These are phyloP conservation scores for Calephelis virginiensis DNA, from an alignment of 1,140 invertebrate genomes.

Conservation along the genomic window DNA sequence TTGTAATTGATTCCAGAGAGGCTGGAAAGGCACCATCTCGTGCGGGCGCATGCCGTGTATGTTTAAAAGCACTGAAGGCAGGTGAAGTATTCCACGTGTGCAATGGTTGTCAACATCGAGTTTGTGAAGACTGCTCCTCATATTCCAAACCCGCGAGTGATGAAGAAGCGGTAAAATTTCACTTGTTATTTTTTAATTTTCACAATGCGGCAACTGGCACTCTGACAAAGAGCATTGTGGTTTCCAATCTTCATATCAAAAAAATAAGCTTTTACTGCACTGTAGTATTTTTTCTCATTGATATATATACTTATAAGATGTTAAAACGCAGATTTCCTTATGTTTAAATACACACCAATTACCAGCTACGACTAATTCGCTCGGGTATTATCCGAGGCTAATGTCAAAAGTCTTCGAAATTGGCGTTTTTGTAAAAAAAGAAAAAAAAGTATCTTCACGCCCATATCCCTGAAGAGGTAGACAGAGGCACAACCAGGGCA, in stretches of 20 bases:
- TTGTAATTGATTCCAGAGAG: slow-evolving; percentile 65
- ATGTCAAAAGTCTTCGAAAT: too few relatives aligned
- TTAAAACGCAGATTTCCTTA: background rate
- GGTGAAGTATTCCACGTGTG: slow-evolving; percentile 91
- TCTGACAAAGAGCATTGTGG: too few relatives aligned
- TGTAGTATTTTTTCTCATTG: too few relatives aligned
- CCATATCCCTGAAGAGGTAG: too few relatives aligned
- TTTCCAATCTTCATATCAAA: too few relatives aligned
- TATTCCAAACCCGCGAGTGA: slow-evolving; percentile 91
- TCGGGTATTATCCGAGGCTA: too few relatives aligned
- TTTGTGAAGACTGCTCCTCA: slow-evolving; percentile 94
- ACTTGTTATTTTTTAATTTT: slow-evolving; percentile 6
- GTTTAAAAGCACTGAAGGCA: slow-evolving; percentile 91
- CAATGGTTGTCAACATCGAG: slow-evolving; percentile 91
- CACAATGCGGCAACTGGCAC: too few relatives aligned
- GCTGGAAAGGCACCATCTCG: slow-evolving; percentile 84
- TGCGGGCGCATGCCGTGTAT: slow-evolving; percentile 89
- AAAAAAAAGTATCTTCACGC: too few relatives aligned
- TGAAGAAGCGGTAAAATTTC: slow-evolving; percentile 84
- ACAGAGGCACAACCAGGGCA: too few relatives aligned
- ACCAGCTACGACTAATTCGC: background rate
- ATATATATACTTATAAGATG: too few relatives aligned
- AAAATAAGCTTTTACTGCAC: too few relatives aligned
- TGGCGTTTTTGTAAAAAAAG: too few relatives aligned
- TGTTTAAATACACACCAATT: background rate